phyloP scores from a whole-genome alignment of 2,113 vertebrate genomes.

The Entomyzon cyanotis region DNA sequence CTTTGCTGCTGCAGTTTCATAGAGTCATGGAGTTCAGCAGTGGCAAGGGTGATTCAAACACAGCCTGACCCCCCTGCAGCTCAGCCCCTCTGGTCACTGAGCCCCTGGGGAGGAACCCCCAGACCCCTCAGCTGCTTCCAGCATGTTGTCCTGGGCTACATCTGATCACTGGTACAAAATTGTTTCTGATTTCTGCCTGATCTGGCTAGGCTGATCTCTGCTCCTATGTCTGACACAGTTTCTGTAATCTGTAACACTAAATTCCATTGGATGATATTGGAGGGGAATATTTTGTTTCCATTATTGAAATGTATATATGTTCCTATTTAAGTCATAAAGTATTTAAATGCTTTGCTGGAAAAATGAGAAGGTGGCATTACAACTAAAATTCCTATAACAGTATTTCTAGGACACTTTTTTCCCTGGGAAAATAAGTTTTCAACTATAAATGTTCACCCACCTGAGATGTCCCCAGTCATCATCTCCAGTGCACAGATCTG shows the following conservation, averaged over 20 bases:
- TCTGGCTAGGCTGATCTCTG: background rate
- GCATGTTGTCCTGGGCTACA: background rate
- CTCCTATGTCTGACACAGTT: background rate
- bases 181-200: background rate
- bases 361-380: background rate
- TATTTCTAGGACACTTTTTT: background rate
- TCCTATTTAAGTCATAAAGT: background rate
- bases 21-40: background rate
- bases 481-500: background rate
- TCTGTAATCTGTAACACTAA: background rate
- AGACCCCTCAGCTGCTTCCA: background rate
- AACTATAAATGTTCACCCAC: background rate
- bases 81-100: background rate
- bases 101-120: background rate
- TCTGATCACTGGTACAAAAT: background rate
- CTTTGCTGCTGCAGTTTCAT: background rate
- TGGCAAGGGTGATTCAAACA: background rate
- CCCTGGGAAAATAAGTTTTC: background rate
- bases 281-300: background rate
- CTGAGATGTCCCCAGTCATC: background rate
- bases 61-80: background rate
- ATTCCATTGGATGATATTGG: background rate
- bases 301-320: background rate
- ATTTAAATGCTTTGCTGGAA: background rate
- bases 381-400: background rate